Evolutionary conservation across 1,140 invertebrate genomes (phyloP).

Genomic region (Trichonephila clavipes): DNA sequence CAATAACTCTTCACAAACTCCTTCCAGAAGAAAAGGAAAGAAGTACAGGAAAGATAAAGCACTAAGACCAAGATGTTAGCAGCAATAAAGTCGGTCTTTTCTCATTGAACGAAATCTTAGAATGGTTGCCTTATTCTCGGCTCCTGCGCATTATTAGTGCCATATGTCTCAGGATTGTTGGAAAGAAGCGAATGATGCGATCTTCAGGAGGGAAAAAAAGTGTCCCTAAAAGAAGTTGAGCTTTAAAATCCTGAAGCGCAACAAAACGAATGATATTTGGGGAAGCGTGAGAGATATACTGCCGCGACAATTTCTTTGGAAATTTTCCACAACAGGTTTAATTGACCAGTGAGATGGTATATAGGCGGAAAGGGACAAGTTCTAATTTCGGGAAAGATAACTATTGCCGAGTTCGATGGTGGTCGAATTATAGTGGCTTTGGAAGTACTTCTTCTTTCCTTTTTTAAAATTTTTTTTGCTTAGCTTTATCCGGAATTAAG

Average conservation of each 20-base stretch:
- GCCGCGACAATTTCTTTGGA: not conserved
- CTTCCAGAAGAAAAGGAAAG: conserved; percentile 11
- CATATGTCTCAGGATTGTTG: conserved; percentile 63
- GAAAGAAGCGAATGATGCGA: conserved; percentile 18
- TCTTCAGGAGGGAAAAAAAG: not conserved
- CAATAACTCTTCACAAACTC: conserved; percentile 72
- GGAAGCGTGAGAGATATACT: conserved; percentile 61
- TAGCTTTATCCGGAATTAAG: too few species aligned
- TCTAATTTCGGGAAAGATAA: not conserved
- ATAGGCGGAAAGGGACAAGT: not conserved
- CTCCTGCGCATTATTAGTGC: conserved; percentile 74
- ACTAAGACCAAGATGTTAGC: conserved; percentile 75
- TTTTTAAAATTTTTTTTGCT: not conserved
- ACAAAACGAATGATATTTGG: conserved; percentile 24
- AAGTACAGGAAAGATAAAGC: conserved; percentile 69
- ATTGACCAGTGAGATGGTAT: not conserved
- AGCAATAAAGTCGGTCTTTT: conserved; percentile 73
- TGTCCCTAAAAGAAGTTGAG: conserved; percentile 63
- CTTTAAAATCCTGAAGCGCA: conserved; percentile 57
- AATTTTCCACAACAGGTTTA: conserved; percentile 23
- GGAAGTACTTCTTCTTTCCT: not conserved
- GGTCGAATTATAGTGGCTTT: not conserved
- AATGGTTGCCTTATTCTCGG: conserved; percentile 72
- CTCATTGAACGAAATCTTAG: conserved; percentile 68
- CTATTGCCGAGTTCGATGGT: not conserved